Percentiles rank a stretch among this genome's conserved stretches.
Evolutionary conservation across 2,113 vertebrate species (phyloP).

Genomic region (Antigone vipio): DNA sequence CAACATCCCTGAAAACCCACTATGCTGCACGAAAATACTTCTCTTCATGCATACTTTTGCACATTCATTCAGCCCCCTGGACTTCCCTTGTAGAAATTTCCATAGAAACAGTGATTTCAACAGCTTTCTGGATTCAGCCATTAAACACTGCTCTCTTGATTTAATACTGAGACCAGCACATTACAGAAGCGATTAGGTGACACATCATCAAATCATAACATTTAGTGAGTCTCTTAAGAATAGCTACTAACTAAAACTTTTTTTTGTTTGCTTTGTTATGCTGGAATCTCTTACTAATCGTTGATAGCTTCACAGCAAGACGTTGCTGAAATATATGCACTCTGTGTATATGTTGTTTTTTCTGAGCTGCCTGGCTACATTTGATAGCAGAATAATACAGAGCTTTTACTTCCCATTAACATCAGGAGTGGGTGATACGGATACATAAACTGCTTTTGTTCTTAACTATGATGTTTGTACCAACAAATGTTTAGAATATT

Average conservation of each 20-base stretch:
- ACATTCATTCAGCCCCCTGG: background rate
- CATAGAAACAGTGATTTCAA: slow-evolving; percentile 62
- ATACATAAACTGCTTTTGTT: background rate
- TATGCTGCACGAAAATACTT: background rate
- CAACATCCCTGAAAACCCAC: background rate
- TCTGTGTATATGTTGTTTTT: background rate
- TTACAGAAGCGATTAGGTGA: background rate
- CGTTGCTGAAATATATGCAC: background rate
- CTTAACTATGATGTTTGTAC: background rate
- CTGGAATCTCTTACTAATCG: background rate
- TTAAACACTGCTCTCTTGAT: slow-evolving; percentile 18
- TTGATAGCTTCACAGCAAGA: background rate
- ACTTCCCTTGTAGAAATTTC: slow-evolving; percentile 56
- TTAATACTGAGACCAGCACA: background rate
- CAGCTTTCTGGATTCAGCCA: slow-evolving; percentile 36
- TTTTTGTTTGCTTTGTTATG: background rate
- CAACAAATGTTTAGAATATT: background rate
- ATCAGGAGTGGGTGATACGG: background rate
- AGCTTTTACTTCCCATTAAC: background rate
- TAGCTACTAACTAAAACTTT: background rate
- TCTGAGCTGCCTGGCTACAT: background rate
- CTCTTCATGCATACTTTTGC: background rate
- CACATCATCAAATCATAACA: background rate
- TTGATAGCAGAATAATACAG: background rate
- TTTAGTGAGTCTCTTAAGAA: slow-evolving; percentile 3